Conservation (phyloP, 2,113 vertebrate genomes). For the Morone saxatilis region DNA sequence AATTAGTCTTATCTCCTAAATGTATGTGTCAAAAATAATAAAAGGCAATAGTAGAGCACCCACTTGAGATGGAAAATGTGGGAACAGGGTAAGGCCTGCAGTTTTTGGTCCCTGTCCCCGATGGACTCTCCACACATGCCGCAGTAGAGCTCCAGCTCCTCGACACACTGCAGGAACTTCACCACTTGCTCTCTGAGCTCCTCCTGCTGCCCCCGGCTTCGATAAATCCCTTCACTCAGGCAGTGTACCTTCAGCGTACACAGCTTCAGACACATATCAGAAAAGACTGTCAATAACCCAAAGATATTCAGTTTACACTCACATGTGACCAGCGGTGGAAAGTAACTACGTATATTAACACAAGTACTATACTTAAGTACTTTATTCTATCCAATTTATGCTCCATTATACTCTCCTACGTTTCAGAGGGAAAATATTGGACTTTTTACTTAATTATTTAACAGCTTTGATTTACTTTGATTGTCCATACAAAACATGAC, state of each 20-base stretch:
- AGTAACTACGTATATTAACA: not conserved
- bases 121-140: slow-evolving; percentile 99
- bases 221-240: slow-evolving; percentile 92
- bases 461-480: too few relatives aligned
- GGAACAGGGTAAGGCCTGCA: slow-evolving; percentile 97
- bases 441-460: too few relatives aligned
- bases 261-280: slow-evolving; percentile 81
- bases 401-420: too few relatives aligned
- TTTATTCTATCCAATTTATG: too few relatives aligned
- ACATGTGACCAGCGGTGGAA: not conserved
- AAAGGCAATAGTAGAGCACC: slow-evolving; percentile 36
- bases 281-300: not conserved
- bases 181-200: slow-evolving; percentile 94
- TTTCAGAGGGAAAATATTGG: too few relatives aligned
- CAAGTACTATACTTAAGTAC: not conserved
- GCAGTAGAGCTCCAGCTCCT: slow-evolving; percentile 98
- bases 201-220: slow-evolving; percentile 88
- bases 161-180: slow-evolving; percentile 97
- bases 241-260: slow-evolving; percentile 93
- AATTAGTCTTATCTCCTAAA: not conserved
- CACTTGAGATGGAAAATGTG: slow-evolving; percentile 98
- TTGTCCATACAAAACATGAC: too few relatives aligned
- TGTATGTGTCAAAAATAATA: not conserved
- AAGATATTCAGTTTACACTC: not conserved
- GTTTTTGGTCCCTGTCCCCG: slow-evolving; percentile 95